Evolutionary conservation across 2,888 invertebrate species (phyloP), one percentile per base, ranked within the genome.

Genomic region (Willowsia nigromaculata): DNA sequence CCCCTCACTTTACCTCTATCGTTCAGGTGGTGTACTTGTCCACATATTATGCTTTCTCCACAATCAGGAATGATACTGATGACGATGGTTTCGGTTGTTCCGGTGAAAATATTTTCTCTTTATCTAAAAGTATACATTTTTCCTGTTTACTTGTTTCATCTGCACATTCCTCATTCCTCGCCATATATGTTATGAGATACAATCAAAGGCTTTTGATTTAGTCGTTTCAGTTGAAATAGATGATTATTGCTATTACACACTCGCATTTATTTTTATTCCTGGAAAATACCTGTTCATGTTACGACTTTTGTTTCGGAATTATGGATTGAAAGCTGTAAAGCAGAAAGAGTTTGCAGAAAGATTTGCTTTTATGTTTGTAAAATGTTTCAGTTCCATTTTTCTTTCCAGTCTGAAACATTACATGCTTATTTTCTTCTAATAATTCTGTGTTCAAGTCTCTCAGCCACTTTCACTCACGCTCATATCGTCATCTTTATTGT

Each of bases 1-100:
- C 50, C 1, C 7, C n/a, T 47, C 47, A 9, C 15, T 47, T 47
- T 47, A 7, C 50, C 5, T 50, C 15, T 9, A 50, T 4, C 68
- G 11, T 43, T 43, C 62, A 33, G n/a, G n/a, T n/a, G 62, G 25
- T 11, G 1, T 40, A n/a, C 71, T 15, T 30, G 25, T 56, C 22
- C 33, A 62, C 18, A 5, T 37, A 65, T n/a, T 9, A 33, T 30
- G 7, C 9, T 22, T 65, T 33, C 3, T 13, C 27, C 25, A 74
- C 71, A 25, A 43, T 65, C 68, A 71, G 40, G 22, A 6, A 74
- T 47, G 15, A 50, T 50, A n/a, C 2, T 76, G 76, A 76, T 18
- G 76, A n/a, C 33, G 76, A 76, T 76, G 50, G 53, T 76, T 76
- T 33, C 30, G 74, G 50, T 50, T 50, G 76, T 76, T 76, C 76